Conservation (phyloP, 2,888 invertebrate species). For the Mechanitis mazaeus region DNA sequence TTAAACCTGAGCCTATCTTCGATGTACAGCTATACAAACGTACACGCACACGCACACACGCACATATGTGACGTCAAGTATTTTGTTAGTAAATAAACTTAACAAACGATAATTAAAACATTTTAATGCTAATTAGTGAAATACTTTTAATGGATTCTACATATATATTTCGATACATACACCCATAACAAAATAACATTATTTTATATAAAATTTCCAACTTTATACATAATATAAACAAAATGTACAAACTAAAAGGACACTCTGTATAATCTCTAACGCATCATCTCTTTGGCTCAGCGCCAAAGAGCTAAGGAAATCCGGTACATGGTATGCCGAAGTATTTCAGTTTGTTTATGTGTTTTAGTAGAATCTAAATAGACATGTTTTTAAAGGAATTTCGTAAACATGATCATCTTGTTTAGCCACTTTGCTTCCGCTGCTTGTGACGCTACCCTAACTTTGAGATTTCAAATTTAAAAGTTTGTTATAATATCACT, state of each 20-base stretch:
- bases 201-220: too few species aligned
- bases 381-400: constrained; percentile 4
- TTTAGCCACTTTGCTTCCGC: neutral
- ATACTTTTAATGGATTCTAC: too few species aligned
- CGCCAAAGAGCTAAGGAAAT: constrained; percentile 7
- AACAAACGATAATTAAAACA: too few species aligned
- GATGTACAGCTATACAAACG: too few species aligned
- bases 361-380: constrained; percentile 6
- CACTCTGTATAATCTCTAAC: constrained; percentile 1
- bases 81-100: too few species aligned
- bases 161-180: too few species aligned
- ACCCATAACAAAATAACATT: too few species aligned
- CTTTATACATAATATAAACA: neutral
- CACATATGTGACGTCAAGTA: too few species aligned
- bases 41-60: too few species aligned
- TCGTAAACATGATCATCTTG: neutral
- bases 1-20: too few species aligned
- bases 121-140: too few species aligned
- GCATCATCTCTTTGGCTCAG: constrained; percentile 1
- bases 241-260: neutral
- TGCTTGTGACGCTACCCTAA: neutral
- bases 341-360: constrained; percentile 6
- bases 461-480: neutral
- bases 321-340: neutral
- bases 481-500: neutral